Evolutionary conservation across 2,888 invertebrate genomes (phyloP).

Genomic region (Chrysolina oricalcia): DNA sequence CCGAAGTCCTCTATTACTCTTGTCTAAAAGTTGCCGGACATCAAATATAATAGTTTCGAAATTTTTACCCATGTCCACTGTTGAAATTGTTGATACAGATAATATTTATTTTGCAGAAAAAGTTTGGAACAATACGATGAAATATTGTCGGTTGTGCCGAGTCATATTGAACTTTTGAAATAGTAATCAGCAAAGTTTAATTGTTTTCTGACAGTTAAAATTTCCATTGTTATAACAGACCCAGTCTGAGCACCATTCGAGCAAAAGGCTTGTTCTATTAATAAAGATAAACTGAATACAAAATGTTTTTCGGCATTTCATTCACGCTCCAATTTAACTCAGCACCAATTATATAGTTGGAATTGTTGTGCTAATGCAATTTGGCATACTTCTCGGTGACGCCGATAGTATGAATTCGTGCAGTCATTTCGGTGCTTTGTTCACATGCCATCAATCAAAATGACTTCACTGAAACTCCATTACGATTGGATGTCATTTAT

Average conservation of each 20-base stretch:
- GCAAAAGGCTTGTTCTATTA: slow-evolving; percentile 36
- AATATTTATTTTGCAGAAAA: too few species aligned
- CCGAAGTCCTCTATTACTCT: too few species aligned
- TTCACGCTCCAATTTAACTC: slow-evolving; percentile 50
- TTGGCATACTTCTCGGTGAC: slow-evolving; percentile 39
- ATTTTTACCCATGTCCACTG: too few species aligned
- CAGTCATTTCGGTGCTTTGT: not conserved
- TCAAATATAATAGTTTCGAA: too few species aligned
- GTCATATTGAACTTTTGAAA: not conserved
- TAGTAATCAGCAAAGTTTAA: not conserved
- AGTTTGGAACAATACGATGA: not conserved
- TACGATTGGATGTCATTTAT: not conserved
- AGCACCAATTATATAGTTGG: slow-evolving; percentile 43
- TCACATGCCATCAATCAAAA: not conserved
- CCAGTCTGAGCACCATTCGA: not conserved
- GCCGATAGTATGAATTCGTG: slow-evolving; percentile 1
- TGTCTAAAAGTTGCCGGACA: too few species aligned
- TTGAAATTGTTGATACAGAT: too few species aligned
- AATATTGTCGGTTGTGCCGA: not conserved
- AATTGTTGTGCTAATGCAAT: slow-evolving; percentile 42
- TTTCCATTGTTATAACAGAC: not conserved
- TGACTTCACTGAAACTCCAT: not conserved
- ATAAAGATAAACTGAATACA: slow-evolving; percentile 51
- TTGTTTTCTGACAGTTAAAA: not conserved
- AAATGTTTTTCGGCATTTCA: slow-evolving; percentile 44